Conservation (phyloP, 2,888 invertebrate genomes). For the Rhagonycha lutea region DNA sequence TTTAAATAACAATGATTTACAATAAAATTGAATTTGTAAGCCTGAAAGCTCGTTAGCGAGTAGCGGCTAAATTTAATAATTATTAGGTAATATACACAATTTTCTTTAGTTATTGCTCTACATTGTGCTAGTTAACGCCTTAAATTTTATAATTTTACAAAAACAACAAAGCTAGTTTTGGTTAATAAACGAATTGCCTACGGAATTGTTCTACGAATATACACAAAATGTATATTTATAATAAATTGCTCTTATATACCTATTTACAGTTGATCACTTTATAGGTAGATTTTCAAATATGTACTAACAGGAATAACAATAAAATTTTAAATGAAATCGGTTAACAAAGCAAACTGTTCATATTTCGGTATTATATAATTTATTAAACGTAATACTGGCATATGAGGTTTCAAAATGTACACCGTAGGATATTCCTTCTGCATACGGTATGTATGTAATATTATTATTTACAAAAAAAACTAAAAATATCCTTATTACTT, state of each 20-base stretch:
- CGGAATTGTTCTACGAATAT: neutral
- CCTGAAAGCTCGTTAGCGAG: conserved; percentile 1
- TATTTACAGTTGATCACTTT: neutral
- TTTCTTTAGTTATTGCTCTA: conserved; percentile 25
- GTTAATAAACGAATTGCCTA: neutral
- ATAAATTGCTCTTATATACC: conserved; percentile 1
- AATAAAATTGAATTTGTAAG: neutral
- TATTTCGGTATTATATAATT: neutral
- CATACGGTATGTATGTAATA: neutral
- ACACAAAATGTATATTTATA: neutral
- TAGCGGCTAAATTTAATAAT: neutral
- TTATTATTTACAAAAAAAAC: neutral
- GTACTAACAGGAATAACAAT: neutral
- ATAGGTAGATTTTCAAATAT: neutral
- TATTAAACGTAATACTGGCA: neutral
- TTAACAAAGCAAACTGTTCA: neutral
- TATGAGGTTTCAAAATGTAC: neutral
- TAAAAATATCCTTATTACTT: neutral
- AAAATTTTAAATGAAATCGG: neutral
- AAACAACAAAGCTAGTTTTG: neutral
- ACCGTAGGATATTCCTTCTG: neutral
- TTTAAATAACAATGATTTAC: neutral
- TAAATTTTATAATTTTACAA: neutral
- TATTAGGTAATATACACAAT: neutral
- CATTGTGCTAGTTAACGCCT: conserved; percentile 19